phyloP scores from a whole-genome alignment of 2,888 invertebrate genomes.

The Heterodera filipjevi region DNA sequence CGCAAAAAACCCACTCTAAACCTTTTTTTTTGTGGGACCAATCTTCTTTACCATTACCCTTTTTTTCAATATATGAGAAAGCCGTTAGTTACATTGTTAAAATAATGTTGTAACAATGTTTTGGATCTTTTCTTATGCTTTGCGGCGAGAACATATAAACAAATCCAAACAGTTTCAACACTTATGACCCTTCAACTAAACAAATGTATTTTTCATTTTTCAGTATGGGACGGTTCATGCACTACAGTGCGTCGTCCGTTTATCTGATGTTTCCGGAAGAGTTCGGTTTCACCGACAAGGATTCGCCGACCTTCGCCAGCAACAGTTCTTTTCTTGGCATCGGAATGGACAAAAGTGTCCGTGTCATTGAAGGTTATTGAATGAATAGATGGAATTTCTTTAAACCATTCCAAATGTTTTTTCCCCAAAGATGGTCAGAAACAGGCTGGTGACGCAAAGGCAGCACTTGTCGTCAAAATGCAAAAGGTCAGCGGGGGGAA shows the following conservation, averaged over 20 bases:
- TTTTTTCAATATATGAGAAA: too few relatives aligned
- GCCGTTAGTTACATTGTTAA: too few relatives aligned
- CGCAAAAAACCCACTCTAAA: too few relatives aligned
- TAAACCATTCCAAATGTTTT: neutral
- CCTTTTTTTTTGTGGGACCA: too few relatives aligned
- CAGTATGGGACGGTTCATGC: slow-evolving; percentile 15
- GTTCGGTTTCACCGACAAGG: slow-evolving; percentile 11
- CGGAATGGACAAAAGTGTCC: slow-evolving; percentile 31
- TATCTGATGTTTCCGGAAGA: slow-evolving; percentile 23
- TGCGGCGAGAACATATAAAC: too few relatives aligned
- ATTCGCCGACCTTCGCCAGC: slow-evolving; percentile 18
- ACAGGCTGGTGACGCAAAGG: neutral
- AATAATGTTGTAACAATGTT: too few relatives aligned
- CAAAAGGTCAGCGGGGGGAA: too few relatives aligned
- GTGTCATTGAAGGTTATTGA: slow-evolving; percentile 21
- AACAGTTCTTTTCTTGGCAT: slow-evolving; percentile 31
- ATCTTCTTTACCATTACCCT: too few relatives aligned
- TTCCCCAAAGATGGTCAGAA: neutral
- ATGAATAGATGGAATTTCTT: too few relatives aligned
- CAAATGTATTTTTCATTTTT: slow-evolving; percentile 18
- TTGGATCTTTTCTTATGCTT: too few relatives aligned
- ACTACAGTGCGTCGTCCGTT: slow-evolving; percentile 15
- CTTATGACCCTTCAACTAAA: too few relatives aligned
- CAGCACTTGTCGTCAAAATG: neutral
- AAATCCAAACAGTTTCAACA: too few relatives aligned